Evolutionary conservation across 1,140 invertebrate genomes (phyloP).

Genomic region (Ctenoplectra terminalis): DNA sequence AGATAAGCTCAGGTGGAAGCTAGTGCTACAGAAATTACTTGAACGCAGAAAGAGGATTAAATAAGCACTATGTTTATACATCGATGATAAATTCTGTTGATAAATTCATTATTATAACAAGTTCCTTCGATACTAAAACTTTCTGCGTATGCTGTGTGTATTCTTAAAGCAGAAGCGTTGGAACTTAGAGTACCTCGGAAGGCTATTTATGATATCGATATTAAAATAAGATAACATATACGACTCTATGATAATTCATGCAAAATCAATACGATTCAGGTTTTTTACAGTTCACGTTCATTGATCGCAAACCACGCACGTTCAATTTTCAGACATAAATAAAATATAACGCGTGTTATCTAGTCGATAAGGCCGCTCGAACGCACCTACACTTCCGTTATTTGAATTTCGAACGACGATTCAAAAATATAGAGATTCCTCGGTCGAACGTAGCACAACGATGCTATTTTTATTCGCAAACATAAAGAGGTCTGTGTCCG

Average conservation of each 20-base stretch:
- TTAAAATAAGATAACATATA: background rate
- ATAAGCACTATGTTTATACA: too few species aligned
- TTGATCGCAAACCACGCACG: constrained; percentile 21
- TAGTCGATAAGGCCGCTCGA: background rate
- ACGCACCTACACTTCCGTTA: constrained; percentile 31
- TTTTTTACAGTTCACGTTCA: constrained; percentile 18
- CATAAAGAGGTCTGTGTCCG: constrained; percentile 29
- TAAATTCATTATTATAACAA: background rate
- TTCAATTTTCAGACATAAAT: constrained; percentile 5
- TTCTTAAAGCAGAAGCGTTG: too few species aligned
- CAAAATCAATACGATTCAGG: background rate
- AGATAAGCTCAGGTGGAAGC: too few species aligned
- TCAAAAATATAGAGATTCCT: constrained; percentile 25
- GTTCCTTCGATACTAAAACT: too few species aligned
- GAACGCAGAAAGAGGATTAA: background rate
- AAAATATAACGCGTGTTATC: constrained; percentile 36
- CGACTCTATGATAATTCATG: background rate
- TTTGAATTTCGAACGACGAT: constrained; percentile 33
- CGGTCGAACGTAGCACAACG: background rate
- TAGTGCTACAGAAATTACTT: too few species aligned
- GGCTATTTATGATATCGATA: too few species aligned
- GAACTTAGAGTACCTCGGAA: too few species aligned
- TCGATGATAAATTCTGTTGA: background rate
- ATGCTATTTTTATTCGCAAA: constrained; percentile 37
- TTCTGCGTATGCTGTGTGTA: too few species aligned